These are phyloP conservation scores for Hystrix brachyura DNA, from an alignment of 2,113 vertebrate genomes.

Conservation along the genomic window DNA sequence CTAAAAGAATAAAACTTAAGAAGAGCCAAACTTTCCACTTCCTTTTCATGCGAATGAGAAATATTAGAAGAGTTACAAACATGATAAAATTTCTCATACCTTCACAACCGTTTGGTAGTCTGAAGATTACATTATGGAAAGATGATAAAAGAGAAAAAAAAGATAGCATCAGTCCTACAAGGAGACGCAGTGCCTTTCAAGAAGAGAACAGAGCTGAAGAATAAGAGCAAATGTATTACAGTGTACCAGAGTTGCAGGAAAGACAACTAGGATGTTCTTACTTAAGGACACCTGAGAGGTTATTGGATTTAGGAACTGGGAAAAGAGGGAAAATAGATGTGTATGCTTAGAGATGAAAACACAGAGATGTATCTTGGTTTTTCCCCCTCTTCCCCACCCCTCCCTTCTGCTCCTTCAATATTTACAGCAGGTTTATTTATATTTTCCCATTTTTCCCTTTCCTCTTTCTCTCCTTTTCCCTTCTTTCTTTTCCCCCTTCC, in stretches of 20 bases:
- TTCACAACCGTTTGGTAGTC: not conserved
- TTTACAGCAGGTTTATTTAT: too few relatives aligned
- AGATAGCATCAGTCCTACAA: not conserved
- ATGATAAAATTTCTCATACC: not conserved
- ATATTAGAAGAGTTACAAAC: not conserved
- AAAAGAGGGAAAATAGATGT: not conserved
- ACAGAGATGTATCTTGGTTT: not conserved
- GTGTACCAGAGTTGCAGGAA: not conserved
- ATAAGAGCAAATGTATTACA: not conserved
- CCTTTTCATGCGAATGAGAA: not conserved
- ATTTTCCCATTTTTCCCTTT: too few relatives aligned
- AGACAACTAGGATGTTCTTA: not conserved
- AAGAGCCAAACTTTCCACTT: not conserved
- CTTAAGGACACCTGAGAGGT: not conserved
- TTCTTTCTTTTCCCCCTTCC: too few relatives aligned
- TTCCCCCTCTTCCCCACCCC: too few relatives aligned
- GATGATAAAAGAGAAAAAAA: not conserved
- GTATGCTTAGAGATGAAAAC: not conserved
- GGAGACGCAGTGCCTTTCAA: not conserved
- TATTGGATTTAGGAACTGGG: not conserved
- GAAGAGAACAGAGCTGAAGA: not conserved
- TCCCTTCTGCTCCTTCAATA: too few relatives aligned
- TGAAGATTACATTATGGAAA: not conserved
- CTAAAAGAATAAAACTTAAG: not conserved
- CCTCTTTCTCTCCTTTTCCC: too few relatives aligned